Conservation (phyloP, 2,797 vertebrate species). For the Mycteria americana region DNA sequence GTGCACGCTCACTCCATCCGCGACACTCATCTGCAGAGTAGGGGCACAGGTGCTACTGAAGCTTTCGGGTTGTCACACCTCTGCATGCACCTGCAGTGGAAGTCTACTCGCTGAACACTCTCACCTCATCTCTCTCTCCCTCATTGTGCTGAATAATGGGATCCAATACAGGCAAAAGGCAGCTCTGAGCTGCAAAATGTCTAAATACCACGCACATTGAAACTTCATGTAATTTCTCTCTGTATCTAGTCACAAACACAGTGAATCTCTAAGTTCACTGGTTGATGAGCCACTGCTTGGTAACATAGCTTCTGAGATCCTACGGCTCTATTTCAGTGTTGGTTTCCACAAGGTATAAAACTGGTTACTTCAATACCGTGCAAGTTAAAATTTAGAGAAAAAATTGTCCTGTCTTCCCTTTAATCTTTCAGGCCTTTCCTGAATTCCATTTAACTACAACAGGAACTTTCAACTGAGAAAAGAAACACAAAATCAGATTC, state of each 20-base stretch:
- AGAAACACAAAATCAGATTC: background rate
- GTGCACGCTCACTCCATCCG: too few species aligned
- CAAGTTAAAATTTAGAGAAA: background rate
- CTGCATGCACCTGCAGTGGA: background rate
- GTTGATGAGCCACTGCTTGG: background rate
- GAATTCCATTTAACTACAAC: background rate
- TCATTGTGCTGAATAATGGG: background rate
- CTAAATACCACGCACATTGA: background rate
- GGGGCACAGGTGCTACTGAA: background rate
- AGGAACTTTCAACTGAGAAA: background rate
- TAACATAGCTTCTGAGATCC: background rate
- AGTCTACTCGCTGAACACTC: background rate
- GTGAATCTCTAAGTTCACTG: background rate
- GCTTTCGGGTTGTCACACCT: background rate
- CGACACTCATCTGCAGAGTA: background rate
- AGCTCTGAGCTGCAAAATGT: background rate
- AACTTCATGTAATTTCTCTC: background rate
- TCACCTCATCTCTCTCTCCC: background rate
- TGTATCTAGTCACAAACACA: background rate
- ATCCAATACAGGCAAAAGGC: background rate
- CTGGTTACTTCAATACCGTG: background rate
- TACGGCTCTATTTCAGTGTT: background rate
- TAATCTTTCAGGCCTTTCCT: background rate
- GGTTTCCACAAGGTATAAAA: background rate
- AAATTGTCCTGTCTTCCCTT: background rate